phyloP scores from a whole-genome alignment of 2,797 vertebrate genomes.

The Microchirus variegatus region DNA sequence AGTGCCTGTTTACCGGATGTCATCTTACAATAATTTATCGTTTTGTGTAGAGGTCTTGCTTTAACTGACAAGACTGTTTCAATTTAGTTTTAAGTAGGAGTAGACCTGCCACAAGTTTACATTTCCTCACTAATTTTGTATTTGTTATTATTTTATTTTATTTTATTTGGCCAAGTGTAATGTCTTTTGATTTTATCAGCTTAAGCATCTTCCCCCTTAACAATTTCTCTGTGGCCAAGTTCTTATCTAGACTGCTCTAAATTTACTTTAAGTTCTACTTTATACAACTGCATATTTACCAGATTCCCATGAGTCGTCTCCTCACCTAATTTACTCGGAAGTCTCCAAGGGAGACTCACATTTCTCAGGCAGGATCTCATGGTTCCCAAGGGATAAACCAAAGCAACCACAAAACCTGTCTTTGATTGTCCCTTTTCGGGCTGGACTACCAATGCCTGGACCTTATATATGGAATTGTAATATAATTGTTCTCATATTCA shows the following conservation, averaged over 20 bases:
- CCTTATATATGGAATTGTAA: conserved; percentile 15
- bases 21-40: neutral
- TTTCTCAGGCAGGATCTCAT: conserved; percentile 59
- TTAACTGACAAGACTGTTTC: neutral
- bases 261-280: conserved; percentile 72
- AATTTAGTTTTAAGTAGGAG: neutral
- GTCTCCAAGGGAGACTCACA: conserved; percentile 62
- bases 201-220: conserved; percentile 18
- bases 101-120: neutral
- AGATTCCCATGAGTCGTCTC: conserved; percentile 63
- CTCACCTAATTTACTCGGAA: conserved; percentile 69
- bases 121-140: conserved; percentile 12
- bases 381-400: conserved; percentile 51
- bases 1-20: neutral
- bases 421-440: conserved; percentile 48
- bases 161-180: neutral
- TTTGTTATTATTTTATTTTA: conserved; percentile 9
- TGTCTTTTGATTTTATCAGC: conserved; percentile 8
- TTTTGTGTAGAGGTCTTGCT: neutral
- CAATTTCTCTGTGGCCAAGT: conserved; percentile 42
- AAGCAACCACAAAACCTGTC: conserved; percentile 51
- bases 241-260: conserved; percentile 65
- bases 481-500: conserved; percentile 7
- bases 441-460: conserved; percentile 29
- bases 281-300: conserved; percentile 59